These are phyloP conservation scores for Geotrupes spiniger DNA, from an alignment of 2,888 invertebrate genomes.

Conservation along the genomic window DNA sequence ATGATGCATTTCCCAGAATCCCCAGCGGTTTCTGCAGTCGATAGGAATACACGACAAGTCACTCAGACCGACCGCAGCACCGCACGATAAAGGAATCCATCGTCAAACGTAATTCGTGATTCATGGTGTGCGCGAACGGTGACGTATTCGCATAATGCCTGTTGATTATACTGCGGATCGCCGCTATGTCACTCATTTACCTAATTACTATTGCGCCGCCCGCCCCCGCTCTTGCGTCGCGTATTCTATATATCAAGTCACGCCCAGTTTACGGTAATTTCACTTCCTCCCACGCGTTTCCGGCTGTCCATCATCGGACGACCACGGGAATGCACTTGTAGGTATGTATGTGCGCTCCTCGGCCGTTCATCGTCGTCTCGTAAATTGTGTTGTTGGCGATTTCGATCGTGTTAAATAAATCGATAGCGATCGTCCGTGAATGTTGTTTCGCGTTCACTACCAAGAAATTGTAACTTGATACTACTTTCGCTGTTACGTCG, in stretches of 20 bases:
- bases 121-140: background rate
- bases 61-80: no score
- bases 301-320: constrained; percentile 26
- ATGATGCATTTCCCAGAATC: no score
- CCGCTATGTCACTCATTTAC: constrained; percentile 13
- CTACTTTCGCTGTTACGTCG: no score
- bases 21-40: no score
- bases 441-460: no score
- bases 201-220: constrained; percentile 9
- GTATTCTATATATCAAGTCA: constrained; percentile 19
- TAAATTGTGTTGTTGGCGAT: no score
- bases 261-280: constrained; percentile 34
- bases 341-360: constrained; percentile 4
- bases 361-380: constrained; percentile 5
- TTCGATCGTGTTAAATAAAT: no score
- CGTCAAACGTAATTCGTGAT: no score
- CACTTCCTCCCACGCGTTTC: constrained; percentile 36
- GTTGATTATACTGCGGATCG: constrained; percentile 4
- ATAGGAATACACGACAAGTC: no score
- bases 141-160: background rate
- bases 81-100: no score
- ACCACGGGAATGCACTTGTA: constrained; percentile 25
- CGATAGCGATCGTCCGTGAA: no score
- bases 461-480: no score
- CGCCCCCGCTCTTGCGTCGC: constrained; percentile 1